Evolutionary conservation across 2,888 invertebrate species (phyloP).

Genomic region (Ophion obscuratus): DNA sequence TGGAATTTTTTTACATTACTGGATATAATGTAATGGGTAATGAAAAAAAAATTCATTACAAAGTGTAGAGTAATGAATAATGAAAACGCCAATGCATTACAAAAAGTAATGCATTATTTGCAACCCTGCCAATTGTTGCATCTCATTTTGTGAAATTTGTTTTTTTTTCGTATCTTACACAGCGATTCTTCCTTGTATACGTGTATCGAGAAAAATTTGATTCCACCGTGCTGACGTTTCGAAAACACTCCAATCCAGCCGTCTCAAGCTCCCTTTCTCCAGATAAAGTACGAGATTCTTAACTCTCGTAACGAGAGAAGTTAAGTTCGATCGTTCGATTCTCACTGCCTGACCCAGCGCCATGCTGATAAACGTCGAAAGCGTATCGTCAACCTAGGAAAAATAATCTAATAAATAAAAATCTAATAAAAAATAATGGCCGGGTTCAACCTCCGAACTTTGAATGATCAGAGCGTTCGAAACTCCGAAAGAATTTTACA

Average conservation of each 20-base stretch:
- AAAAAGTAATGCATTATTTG: background rate
- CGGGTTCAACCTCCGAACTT: too few species aligned
- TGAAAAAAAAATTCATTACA: too few species aligned
- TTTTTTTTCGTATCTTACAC: conserved; percentile 69
- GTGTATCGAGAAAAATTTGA: conserved; percentile 68
- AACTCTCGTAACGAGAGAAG: conserved; percentile 73
- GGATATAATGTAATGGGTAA: too few species aligned
- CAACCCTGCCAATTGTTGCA: background rate
- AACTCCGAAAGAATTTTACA: too few species aligned
- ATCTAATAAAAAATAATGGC: too few species aligned
- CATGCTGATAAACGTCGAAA: conserved; percentile 75
- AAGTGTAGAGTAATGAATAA: too few species aligned
- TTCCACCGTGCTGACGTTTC: conserved; percentile 69
- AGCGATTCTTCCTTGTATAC: conserved; percentile 69
- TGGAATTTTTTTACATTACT: too few species aligned
- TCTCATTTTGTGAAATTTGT: background rate
- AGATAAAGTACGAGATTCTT: conserved; percentile 73
- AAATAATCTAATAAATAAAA: background rate
- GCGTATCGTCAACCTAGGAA: conserved; percentile 73
- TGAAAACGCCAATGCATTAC: background rate
- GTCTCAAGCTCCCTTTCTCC: conserved; percentile 64
- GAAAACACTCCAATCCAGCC: conserved; percentile 74
- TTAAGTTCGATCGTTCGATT: conserved; percentile 76
- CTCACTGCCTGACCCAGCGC: conserved; percentile 70
- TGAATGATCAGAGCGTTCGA: too few species aligned